These are phyloP conservation scores for Sebastes fasciatus DNA, from an alignment of 2,113 vertebrate species.

Conservation along the genomic window DNA sequence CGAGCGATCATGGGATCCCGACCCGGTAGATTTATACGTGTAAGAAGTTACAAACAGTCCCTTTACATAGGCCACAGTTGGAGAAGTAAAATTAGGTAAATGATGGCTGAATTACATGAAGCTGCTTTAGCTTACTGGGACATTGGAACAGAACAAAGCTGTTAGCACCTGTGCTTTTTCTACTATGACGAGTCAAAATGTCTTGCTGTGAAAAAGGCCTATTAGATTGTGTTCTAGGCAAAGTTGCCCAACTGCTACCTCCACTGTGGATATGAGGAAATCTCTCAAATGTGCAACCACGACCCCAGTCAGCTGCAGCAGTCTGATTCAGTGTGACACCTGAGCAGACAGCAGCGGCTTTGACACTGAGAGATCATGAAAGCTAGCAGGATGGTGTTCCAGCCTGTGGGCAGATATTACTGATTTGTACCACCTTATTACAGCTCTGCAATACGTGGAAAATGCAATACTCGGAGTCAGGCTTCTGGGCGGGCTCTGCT, in stretches of 20 bases:
- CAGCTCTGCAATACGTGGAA: slow-evolving; percentile 36
- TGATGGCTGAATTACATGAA: background rate
- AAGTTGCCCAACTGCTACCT: background rate
- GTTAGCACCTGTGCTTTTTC: background rate
- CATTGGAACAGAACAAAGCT: background rate
- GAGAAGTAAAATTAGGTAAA: background rate
- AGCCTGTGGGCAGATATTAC: slow-evolving; percentile 8
- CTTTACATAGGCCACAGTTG: background rate
- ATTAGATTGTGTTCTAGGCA: background rate
- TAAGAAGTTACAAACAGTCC: too few relatives aligned
- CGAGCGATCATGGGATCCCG: too few relatives aligned
- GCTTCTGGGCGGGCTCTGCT: slow-evolving; percentile 30
- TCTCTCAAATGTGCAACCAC: background rate
- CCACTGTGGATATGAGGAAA: background rate
- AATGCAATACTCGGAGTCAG: slow-evolving; percentile 40
- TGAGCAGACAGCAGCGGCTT: background rate
- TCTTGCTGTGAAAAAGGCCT: background rate
- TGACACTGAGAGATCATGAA: slow-evolving; percentile 16
- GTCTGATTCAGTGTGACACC: slow-evolving; percentile 24
- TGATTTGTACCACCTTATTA: slow-evolving; percentile 35
- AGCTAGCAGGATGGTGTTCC: slow-evolving; percentile 19
- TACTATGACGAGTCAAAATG: background rate
- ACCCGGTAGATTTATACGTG: too few relatives aligned
- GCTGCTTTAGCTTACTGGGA: background rate
- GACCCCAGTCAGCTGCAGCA: background rate